Base-by-base conservation (phyloP, 2,113 vertebrate species). In the Campylorhamphus procurvoides region DNA sequence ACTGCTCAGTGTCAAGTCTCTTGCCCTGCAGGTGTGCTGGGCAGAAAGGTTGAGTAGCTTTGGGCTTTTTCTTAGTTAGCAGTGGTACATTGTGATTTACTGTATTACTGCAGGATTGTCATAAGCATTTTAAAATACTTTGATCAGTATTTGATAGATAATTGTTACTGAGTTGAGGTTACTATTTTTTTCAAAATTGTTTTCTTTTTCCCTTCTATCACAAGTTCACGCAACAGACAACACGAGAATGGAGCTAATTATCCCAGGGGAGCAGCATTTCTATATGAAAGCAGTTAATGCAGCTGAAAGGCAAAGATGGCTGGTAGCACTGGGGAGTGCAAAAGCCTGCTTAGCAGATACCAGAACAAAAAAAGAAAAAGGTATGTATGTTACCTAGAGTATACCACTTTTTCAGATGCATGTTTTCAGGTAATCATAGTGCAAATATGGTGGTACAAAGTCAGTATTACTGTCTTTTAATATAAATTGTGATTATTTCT, bases 251-350 rank as follows among this genome's bases (percentile, higher is more conserved):
- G 98, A 99, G 63, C 90, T 99, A 22, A 98, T 99, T 80, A 99
- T 99, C 74, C 98, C 98, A 18, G 98, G 98, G 74, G 98, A 99
- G 87, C 98, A 99, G 89, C 98, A 98, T 96, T 99, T 99, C 94
- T 99, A 99, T 60, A 97, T 99, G 98, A 98, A 98, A 94, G 98
- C 98, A 9, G 98, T 98, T 76, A 99, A 98, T 94, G 98, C 98
- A 24, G 98, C 98, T 5, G 98, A 99, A 87, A 98, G 98, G 76
- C 98, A 98, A 83, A 98, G 98, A 84, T 99, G 98, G 98, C 95
- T 99, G 74, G 98, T 99, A 71, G 98, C 98, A n/a, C 93, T 99
- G 58, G 98, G 98, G 16, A 99, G 98, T 95, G 98, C 98, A 71
- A 99, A 98, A 97, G 98, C 98, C 18, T 98, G 98, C 89, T 97